phyloP scores from a whole-genome alignment of 1,140 invertebrate genomes.

The Lysiphlebus fabarum region DNA sequence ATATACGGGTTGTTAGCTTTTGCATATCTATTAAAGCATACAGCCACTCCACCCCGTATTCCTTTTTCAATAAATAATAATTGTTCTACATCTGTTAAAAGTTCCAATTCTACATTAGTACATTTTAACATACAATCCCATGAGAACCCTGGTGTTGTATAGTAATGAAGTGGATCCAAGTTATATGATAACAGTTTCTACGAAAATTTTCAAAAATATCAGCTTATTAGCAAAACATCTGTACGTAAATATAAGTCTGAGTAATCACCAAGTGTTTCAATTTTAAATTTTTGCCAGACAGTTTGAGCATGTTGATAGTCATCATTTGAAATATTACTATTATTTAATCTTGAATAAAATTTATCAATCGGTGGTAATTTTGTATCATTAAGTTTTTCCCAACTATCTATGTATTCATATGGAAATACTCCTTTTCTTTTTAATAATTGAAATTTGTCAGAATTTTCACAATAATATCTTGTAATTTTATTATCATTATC shows the following conservation, averaged over 20 bases:
- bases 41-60: background rate
- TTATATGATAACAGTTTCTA: background rate
- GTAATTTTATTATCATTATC: too few relatives aligned
- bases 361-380: conserved; percentile 34
- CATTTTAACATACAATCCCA: background rate
- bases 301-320: too few relatives aligned
- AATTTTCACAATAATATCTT: too few relatives aligned
- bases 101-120: background rate
- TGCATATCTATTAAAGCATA: conserved; percentile 25
- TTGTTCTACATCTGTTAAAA: background rate
- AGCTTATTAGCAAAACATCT: background rate
- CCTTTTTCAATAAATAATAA: background rate
- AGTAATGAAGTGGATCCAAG: background rate
- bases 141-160: background rate
- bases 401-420: conserved; percentile 37
- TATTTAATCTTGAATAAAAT: background rate
- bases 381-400: conserved; percentile 31
- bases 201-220: conserved; percentile 6
- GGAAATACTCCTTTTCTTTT: conserved; percentile 25
- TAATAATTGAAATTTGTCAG: conserved; percentile 7
- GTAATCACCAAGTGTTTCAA: conserved; percentile 30
- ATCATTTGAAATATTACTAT: background rate
- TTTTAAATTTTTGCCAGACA: conserved; percentile 44
- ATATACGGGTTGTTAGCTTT: conserved; percentile 54
- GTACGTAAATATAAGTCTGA: background rate